Conservation (phyloP, 2,888 invertebrate species). For the Glyphotaelius pellucidus region DNA sequence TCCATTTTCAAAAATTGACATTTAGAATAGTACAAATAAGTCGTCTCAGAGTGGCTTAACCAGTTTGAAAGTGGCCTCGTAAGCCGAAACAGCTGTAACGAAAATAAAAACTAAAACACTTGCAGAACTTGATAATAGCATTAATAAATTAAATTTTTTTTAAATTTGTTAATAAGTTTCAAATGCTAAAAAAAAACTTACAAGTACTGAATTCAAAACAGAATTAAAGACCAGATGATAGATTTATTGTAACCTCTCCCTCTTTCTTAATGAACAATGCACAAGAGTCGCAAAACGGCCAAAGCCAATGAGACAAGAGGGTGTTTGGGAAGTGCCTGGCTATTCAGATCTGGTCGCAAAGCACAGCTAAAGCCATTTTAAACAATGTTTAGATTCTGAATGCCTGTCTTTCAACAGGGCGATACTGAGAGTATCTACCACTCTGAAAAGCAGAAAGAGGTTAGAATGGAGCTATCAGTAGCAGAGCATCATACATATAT, state of each 20-base stretch:
- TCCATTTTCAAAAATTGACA: no score
- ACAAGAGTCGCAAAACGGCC: not conserved
- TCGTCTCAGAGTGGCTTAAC: no score
- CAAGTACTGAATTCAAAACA: not conserved
- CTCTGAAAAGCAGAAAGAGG: not conserved
- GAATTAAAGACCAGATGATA: not conserved
- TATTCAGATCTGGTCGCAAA: not conserved
- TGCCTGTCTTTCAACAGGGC: not conserved
- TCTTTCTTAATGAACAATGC: not conserved
- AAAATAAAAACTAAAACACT: no score
- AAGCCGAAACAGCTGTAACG: no score
- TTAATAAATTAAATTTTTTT: no score
- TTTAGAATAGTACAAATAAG: no score
- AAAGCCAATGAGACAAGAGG: no score
- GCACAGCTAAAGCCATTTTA: not conserved
- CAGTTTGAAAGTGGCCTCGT: no score
- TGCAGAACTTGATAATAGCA: no score
- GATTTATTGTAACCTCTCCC: not conserved
- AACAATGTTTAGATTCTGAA: not conserved
- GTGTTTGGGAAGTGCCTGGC: not conserved
- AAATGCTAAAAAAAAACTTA: no score
- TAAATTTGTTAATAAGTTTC: no score
- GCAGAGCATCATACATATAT: not conserved
- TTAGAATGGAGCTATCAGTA: not conserved
- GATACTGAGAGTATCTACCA: not conserved